Base-by-base conservation (phyloP, 2,113 vertebrate species). In the Ictalurus furcatus region DNA sequence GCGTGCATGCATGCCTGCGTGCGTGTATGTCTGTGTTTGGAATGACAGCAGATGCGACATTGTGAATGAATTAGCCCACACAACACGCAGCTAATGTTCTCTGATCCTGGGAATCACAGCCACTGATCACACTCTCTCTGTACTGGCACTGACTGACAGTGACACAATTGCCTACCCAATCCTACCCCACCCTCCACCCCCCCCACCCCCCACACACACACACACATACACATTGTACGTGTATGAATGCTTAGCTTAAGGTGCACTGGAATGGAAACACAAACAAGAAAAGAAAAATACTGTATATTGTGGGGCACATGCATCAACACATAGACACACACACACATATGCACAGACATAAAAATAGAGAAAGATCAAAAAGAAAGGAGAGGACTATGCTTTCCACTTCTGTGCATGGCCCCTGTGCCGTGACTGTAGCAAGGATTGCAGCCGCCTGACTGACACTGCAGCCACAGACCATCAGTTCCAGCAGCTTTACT, bases 21-120 rank as follows among this genome's bases (percentile, higher is more conserved):
- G 21, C 1, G 30, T 30, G n/a, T 37, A 14, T 13, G 7, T 40
- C 37, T 34, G 54, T 73, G 2, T 63, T 30, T 28, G 54, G 76
- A 23, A 12, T 78, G 28, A 81, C 80, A 84, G 61, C 61, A 71
- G 48, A 19, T 88, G 89, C 88, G 87, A 17, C 44, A 37, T 56
- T 52, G 13, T 59, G 37, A 87, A 89, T 89, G 44, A 90, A 88
- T 86, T 87, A 63, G 30, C 71, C 21, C 78, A 84, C 61, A 82
- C n/a, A 11, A 86, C 85, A 89, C 28, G 52, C 76, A 74, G 19
- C 37, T 83, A 87, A 89, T 87, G 69, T 61, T 89, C 25, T 87
- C 28, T 80, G 59, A 80, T 54, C 40, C 12, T 52, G 40, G 19
- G 19, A 54, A 52, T 44, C 40, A 87, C 44, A 87, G 76, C 48